These are phyloP conservation scores for Morpho helenor DNA, from an alignment of 2,888 invertebrate species.

Conservation along the genomic window DNA sequence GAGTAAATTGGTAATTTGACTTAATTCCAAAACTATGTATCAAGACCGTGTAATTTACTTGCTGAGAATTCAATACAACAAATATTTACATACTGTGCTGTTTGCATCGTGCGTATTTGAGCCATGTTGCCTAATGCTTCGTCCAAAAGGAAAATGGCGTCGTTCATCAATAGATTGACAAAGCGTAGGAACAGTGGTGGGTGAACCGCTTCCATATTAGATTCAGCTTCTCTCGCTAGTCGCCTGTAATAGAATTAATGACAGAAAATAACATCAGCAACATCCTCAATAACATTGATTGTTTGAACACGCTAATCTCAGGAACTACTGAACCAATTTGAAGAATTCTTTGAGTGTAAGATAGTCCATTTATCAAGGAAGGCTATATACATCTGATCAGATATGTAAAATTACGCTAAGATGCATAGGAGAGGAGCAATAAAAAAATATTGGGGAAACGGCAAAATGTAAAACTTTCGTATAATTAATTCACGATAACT, in stretches of 20 bases:
- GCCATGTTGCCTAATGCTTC: slow-evolving; percentile 95
- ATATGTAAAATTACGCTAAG: too few species aligned
- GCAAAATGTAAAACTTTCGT: too few species aligned
- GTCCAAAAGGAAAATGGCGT: slow-evolving; percentile 96
- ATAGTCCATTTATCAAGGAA: too few species aligned
- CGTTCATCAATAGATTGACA: slow-evolving; percentile 97
- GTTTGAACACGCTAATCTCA: too few species aligned
- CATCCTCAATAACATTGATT: background rate
- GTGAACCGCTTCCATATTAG: slow-evolving; percentile 92
- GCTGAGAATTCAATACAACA: background rate
- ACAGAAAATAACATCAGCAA: background rate
- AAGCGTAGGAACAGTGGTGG: slow-evolving; percentile 96
- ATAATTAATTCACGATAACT: too few species aligned
- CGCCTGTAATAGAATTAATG: slow-evolving; percentile 62
- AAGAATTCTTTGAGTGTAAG: too few species aligned
- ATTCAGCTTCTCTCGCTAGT: slow-evolving; percentile 89
- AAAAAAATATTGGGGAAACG: background rate
- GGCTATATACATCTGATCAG: too few species aligned
- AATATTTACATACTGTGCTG: slow-evolving; percentile 79
- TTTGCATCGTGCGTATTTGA: slow-evolving; percentile 90
- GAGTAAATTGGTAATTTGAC: too few species aligned
- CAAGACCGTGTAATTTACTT: too few species aligned
- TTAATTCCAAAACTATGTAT: too few species aligned
- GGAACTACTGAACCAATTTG: too few species aligned
- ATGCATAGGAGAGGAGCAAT: background rate